A percentile compares a stretch with the other conserved stretches of the same genome.
phyloP scores from a whole-genome alignment of 2,113 vertebrate species.

The Delphinus delphis region DNA sequence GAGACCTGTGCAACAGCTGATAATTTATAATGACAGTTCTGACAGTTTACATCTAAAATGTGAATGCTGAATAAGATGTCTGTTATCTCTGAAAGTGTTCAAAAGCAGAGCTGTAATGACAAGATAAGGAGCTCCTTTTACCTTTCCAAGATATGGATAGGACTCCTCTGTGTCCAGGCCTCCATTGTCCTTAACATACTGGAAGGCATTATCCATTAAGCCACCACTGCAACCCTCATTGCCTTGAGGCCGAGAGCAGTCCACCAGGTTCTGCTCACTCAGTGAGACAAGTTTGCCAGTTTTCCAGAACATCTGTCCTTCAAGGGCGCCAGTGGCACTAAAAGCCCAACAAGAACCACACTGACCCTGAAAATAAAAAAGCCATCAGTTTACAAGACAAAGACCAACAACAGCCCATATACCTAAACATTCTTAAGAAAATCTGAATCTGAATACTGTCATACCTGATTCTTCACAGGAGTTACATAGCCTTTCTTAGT shows the following conservation, averaged over 20 bases:
- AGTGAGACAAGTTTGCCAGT: conserved; percentile 89
- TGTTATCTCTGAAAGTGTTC: neutral
- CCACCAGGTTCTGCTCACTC: conserved; percentile 97
- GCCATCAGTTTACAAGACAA: neutral
- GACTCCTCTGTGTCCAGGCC: conserved; percentile 94
- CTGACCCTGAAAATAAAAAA: conserved; percentile 85
- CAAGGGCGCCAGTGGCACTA: conserved; percentile 93
- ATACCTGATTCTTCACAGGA: conserved; percentile 96
- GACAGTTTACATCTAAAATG: neutral
- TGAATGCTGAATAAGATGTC: neutral
- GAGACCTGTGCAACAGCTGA: neutral
- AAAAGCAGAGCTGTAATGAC: neutral
- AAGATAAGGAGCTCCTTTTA: conserved; percentile 70
- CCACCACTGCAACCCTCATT: conserved; percentile 95
- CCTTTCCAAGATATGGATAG: conserved; percentile 92
- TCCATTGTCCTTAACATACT: conserved; percentile 90
- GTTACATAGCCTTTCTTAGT: conserved; percentile 95
- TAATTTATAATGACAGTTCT: neutral
- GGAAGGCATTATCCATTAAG: conserved; percentile 95
- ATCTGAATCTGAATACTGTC: neutral
- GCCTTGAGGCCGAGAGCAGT: conserved; percentile 92
- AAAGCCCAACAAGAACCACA: conserved; percentile 99
- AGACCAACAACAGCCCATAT: neutral
- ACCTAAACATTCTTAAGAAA: neutral
- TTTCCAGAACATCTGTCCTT: conserved; percentile 93